phyloP scores from a whole-genome alignment of 2,888 invertebrate species.

The Chymomyza procnemis region DNA sequence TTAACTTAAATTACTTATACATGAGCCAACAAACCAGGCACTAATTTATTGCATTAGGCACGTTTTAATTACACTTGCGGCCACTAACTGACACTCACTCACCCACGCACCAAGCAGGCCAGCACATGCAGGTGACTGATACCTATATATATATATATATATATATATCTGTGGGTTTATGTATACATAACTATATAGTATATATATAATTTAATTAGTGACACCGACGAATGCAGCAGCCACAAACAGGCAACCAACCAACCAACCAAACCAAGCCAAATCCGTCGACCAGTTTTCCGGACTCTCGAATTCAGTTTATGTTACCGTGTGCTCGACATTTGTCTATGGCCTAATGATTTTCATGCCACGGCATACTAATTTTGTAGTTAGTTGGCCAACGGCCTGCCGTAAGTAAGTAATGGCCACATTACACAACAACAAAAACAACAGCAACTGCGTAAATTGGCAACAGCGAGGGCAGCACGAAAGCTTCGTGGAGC shows the following conservation, averaged over 20 bases:
- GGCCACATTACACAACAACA: slow-evolving; percentile 45
- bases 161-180: slow-evolving; percentile 1
- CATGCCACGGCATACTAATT: slow-evolving; percentile 69
- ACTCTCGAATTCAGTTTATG: slow-evolving; percentile 1
- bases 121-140: slow-evolving; percentile 6
- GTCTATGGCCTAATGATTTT: slow-evolving; percentile 62
- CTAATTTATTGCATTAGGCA: slow-evolving; percentile 64
- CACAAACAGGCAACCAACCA: slow-evolving; percentile 4
- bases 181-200: neutral
- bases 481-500: too few relatives aligned
- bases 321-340: slow-evolving; percentile 25
- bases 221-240: slow-evolving; percentile 53
- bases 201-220: slow-evolving; percentile 69
- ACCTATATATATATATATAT: slow-evolving; percentile 39
- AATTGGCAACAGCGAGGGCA: slow-evolving; percentile 10
- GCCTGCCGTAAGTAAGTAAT: slow-evolving; percentile 45
- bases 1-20: slow-evolving; percentile 58
- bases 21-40: slow-evolving; percentile 29
- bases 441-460: slow-evolving; percentile 5
- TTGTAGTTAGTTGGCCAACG: slow-evolving; percentile 21
- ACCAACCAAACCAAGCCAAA: neutral
- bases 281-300: slow-evolving; percentile 4
- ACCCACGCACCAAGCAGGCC: slow-evolving; percentile 11
- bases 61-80: slow-evolving; percentile 69
- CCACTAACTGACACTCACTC: slow-evolving; percentile 23